Percentiles rank a stretch among this genome's conserved stretches.
Conservation (phyloP, 2,797 vertebrate genomes). For the Aldrovandia affinis region DNA sequence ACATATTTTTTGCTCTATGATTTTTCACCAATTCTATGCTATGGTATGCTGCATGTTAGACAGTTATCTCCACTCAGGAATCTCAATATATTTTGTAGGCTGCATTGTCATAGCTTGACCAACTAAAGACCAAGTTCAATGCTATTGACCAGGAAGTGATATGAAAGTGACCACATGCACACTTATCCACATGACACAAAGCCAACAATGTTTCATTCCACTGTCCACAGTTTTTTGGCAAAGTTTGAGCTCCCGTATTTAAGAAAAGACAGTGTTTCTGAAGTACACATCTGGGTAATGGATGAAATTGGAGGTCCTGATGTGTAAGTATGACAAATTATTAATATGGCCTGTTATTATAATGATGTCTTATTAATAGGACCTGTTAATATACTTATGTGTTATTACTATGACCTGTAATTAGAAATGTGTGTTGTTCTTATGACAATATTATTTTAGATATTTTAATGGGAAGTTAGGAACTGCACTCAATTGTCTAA, state of each 20-base stretch:
- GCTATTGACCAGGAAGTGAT: not conserved
- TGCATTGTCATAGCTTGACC: not conserved
- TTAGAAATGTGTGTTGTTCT: too few relatives aligned
- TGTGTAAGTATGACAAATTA: slow-evolving; percentile 59
- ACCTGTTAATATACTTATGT: not conserved
- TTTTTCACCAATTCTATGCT: not conserved
- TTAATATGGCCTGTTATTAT: too few relatives aligned
- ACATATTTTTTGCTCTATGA: not conserved
- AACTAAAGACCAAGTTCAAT: not conserved
- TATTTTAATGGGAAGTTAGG: too few relatives aligned
- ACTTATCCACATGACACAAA: not conserved
- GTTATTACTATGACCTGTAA: too few relatives aligned
- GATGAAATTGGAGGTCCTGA: slow-evolving; percentile 66
- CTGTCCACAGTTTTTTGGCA: slow-evolving; percentile 70
- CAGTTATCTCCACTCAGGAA: not conserved
- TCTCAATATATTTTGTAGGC: not conserved
- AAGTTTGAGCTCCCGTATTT: slow-evolving; percentile 75
- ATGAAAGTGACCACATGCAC: not conserved
- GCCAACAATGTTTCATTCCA: slow-evolving; percentile 17
- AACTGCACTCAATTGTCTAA: too few relatives aligned
- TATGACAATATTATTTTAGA: too few relatives aligned
- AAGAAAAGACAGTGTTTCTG: slow-evolving; percentile 65
- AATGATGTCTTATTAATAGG: too few relatives aligned
- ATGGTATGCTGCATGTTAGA: not conserved
- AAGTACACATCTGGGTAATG: slow-evolving; percentile 72